A percentile compares a stretch with the other conserved stretches of the same genome.
Evolutionary conservation across 2,113 vertebrate species (phyloP).

Genomic region (human): GRCh38 chr9:114374001-114374500

Average conservation of each 20-base stretch:
- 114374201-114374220: rapidly evolving
- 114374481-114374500: rapidly evolving
- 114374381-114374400: rapidly evolving
- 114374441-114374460: rapidly evolving
- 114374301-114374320: neutral
- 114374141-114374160: conserved; percentile 94
- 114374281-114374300: neutral
- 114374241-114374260: neutral
- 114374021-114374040: neutral
- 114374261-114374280: neutral
- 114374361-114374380: neutral
- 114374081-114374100: conserved; percentile 88
- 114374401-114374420: neutral
- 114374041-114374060: rapidly evolving
- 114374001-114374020: neutral
- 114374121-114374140: conserved; percentile 96
- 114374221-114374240: rapidly evolving
- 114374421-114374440: neutral
- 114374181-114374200: rapidly evolving
- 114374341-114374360: neutral
- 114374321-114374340: neutral
- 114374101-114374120: conserved; percentile 94
- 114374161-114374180: conserved; percentile 87
- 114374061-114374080: neutral
- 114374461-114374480: rapidly evolving